Evolutionary conservation across 2,113 vertebrate genomes (phyloP), one percentile per base, ranked within the genome.

Genomic region (Drymodes brunneopygia): DNA sequence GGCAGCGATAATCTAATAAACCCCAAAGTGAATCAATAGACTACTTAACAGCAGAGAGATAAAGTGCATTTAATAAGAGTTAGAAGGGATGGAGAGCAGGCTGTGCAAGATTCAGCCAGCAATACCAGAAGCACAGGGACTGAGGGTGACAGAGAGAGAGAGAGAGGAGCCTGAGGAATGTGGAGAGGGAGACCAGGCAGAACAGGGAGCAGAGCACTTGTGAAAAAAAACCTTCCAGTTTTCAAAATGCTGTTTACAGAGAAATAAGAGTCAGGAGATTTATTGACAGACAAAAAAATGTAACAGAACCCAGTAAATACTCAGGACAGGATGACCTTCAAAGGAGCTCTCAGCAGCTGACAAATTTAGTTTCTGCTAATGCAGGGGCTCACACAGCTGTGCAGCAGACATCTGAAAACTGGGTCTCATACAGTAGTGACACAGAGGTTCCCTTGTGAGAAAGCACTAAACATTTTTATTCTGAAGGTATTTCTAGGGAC

Each of bases 1-100:
- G 95, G 96, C 93, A 86, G 93, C 4, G 9, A 94, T 96, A 95
- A 97, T 95, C 90, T 96, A 97, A 97, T 97, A 94, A 96, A 95
- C 90, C 87, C 86, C 81, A 82, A 95, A 97, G 78, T 89, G 93
- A 96, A 96, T 97, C 92, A 94, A 97, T 94, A 93, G 87, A 82
- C 88, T 92, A 92, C 86, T 97, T 96, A 96, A 91, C 73, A 86
- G 81, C 93, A 96, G 53, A 92, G 79, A 92, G 91, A 97, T 91
- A 97, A 96, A 96, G 84, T 80, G 73, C 91, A 94, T 92, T 97
- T 95, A 97, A 93, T 97, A 95, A 96, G 77, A 95, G 89, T 86
- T 88, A 86, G 93, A 90, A 91, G 35, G 84, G 66, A 86, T 80
- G 72, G 29, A 92, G 36, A 75, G 64, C 73, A 80, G 9, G 56